phyloP scores from a whole-genome alignment of 2,888 invertebrate genomes.

The Nysson spinosus region DNA sequence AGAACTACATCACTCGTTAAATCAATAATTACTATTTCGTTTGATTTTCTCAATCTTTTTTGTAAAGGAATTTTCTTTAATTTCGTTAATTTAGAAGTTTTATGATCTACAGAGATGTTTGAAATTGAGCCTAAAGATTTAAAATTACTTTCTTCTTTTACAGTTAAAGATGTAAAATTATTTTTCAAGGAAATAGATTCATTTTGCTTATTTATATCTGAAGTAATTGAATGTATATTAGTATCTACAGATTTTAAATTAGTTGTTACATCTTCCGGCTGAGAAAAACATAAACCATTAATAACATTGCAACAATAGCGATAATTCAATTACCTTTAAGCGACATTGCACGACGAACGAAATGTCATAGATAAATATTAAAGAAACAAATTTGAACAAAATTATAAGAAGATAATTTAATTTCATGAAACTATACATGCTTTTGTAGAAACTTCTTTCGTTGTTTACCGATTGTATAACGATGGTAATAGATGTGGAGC shows the following conservation, averaged over 20 bases:
- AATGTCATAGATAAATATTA: too few species aligned
- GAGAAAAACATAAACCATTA: slow-evolving; percentile 41
- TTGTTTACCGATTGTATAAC: not conserved
- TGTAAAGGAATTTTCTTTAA: slow-evolving; percentile 42
- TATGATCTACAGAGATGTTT: slow-evolving; percentile 39
- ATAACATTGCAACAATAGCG: slow-evolving; percentile 3
- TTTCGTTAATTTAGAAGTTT: slow-evolving; percentile 39
- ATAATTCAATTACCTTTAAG: slow-evolving; percentile 1
- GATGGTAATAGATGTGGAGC: not conserved
- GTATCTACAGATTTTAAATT: slow-evolving; percentile 43
- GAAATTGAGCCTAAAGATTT: slow-evolving; percentile 49
- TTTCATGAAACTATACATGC: not conserved
- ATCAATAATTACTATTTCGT: slow-evolving; percentile 70
- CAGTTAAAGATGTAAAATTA: slow-evolving; percentile 35
- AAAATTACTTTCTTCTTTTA: slow-evolving; percentile 32
- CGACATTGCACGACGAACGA: not conserved
- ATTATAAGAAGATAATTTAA: too few species aligned
- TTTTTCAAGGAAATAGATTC: slow-evolving; percentile 39
- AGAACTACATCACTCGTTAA: slow-evolving; percentile 66
- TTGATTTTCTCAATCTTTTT: slow-evolving; percentile 57
- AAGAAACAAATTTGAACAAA: too few species aligned
- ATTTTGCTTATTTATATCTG: slow-evolving; percentile 36
- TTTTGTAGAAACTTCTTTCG: not conserved
- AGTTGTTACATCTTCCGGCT: slow-evolving; percentile 56
- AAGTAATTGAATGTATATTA: slow-evolving; percentile 47